These are phyloP conservation scores for Troides oblongomaculatus DNA, from an alignment of 2,888 invertebrate genomes.

Conservation along the genomic window DNA sequence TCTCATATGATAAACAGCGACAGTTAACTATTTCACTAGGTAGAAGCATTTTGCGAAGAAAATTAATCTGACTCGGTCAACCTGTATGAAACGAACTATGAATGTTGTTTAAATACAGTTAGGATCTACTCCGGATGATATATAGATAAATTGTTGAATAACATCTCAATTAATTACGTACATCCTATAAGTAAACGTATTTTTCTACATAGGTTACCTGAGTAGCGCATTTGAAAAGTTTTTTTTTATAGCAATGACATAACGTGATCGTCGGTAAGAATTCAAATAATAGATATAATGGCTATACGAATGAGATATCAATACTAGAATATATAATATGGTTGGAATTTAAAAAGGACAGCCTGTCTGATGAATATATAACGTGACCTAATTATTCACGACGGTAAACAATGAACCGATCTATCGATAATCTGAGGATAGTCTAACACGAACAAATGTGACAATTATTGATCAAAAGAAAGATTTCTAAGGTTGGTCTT, in stretches of 20 bases:
- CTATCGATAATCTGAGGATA: background rate
- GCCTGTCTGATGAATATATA: background rate
- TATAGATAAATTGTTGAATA: background rate
- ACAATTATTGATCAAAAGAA: no score
- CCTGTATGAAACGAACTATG: background rate
- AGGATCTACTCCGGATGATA: background rate
- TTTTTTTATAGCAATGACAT: constrained; percentile 4
- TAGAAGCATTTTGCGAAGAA: background rate
- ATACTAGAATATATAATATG: constrained; percentile 2
- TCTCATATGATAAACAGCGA: background rate
- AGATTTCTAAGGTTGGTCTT: no score
- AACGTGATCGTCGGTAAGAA: background rate
- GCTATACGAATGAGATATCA: constrained; percentile 1
- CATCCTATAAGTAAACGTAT: background rate
- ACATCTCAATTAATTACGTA: background rate
- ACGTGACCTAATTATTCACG: background rate
- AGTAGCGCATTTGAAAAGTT: constrained; percentile 2
- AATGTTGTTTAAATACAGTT: background rate
- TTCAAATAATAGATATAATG: constrained; percentile 10
- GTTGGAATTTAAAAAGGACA: constrained; percentile 7
- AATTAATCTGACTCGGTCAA: no score
- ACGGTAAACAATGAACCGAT: background rate
- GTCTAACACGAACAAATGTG: no score
- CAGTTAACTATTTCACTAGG: background rate
- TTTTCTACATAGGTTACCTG: background rate